Base-by-base conservation (phyloP, 2,797 vertebrate species). In the Microhierax caerulescens region DNA sequence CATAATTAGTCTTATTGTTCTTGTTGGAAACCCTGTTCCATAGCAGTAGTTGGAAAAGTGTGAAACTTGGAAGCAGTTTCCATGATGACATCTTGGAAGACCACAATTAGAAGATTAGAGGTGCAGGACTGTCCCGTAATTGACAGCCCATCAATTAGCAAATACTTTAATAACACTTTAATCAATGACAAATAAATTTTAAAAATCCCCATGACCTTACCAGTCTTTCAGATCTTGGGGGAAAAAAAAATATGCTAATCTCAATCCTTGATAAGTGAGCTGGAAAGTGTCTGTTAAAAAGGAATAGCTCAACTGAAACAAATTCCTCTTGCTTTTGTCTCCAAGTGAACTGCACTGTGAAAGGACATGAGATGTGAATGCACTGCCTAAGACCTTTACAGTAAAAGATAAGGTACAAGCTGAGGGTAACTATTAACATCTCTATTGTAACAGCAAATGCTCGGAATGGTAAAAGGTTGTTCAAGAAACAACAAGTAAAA, bases 301-400 rank as follows among this genome's bases (percentile, higher is more conserved):
- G 85, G 76, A 98, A 79, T 83, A 98, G 97, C 94, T 98, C 97
- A 97, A 97, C 96, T 98, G 98, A 98, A 98, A 98, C 97, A 98
- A 98, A 98, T 98, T 98, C 89, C 93, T 96, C 90, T 96, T 97
- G 95, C 98, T 96, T 98, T 98, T 98, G 97, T 98, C 97, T 98
- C 90, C 95, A 96, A 97, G 97, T 97, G 97, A 98, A 97, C 95
- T 96, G 95, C 90, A 48, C 80, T 97, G 96, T 97, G 94, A 98
- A 98, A 98, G 96, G 93, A 98, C 96, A 93, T 95, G 95, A 96
- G 97, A 97, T 85, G 95, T 95, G 56, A 94, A 88, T 76, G 85
- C 75, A 51, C 77, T 97, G 95, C 97, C 87, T 97, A 90, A 98
- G 94, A 98, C 96, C 93, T 97, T 97, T 96, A 95, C 90, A 88